Conservation (phyloP, 1,140 invertebrate species). For the Archivesica marissinica region DNA sequence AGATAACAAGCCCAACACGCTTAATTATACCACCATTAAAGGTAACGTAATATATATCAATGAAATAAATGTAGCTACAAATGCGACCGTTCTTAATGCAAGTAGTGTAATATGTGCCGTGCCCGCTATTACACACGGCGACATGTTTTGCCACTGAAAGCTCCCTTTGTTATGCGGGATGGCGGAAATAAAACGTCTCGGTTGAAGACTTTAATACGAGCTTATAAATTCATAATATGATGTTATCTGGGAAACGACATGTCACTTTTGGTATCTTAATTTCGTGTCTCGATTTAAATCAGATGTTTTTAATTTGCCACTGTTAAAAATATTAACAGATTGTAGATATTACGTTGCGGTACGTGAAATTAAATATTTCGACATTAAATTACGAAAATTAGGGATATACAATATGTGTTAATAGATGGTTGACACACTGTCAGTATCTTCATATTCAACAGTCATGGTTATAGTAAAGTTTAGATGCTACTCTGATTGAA, state of each 20-base stretch:
- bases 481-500: no score
- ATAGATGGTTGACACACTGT: no score
- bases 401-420: no score
- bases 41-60: no score
- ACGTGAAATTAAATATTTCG: not conserved
- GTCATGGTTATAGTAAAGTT: no score
- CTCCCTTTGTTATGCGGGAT: not conserved
- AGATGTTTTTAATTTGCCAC: not conserved
- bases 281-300: constrained; percentile 28
- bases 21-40: no score
- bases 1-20: no score
- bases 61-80: no score
- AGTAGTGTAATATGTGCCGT: no score
- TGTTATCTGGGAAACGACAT: constrained; percentile 36
- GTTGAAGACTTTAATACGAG: constrained; percentile 28
- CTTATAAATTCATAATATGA: constrained; percentile 38
- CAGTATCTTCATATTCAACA: no score
- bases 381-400: not conserved
- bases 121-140: constrained; percentile 7
- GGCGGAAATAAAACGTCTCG: constrained; percentile 34
- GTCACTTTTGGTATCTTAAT: constrained; percentile 46
- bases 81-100: no score
- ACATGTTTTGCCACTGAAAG: constrained; percentile 26
- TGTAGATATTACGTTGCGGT: not conserved
- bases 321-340: constrained; percentile 1